Conservation (phyloP, 2,888 invertebrate species). For the Mythimna vitellina region DNA sequence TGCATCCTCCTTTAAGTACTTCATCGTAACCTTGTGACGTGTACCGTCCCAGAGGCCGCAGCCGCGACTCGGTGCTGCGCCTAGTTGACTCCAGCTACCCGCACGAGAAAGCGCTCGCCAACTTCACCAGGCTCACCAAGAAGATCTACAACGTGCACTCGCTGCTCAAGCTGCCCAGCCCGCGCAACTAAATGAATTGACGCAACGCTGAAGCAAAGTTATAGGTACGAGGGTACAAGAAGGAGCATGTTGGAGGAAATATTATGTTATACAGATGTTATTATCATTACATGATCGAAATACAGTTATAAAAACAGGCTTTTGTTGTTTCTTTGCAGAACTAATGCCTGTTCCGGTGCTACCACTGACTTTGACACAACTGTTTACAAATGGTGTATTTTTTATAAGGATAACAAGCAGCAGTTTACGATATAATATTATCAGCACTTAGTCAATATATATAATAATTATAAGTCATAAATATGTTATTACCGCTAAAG, state of each 20-base stretch:
- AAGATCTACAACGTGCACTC: conserved; percentile 83
- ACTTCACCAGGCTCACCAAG: conserved; percentile 84
- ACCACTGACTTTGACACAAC: no score
- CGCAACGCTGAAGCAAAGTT: no score
- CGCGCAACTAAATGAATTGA: conserved; percentile 33
- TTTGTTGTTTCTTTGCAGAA: background rate
- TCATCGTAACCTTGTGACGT: background rate
- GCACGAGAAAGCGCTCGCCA: conserved; percentile 81
- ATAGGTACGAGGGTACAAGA: background rate
- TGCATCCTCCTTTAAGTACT: no score
- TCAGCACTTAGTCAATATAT: no score
- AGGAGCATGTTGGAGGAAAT: background rate
- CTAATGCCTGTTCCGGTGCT: background rate
- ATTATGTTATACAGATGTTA: background rate
- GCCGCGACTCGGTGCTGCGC: conserved; percentile 80
- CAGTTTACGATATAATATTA: no score
- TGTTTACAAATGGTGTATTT: no score
- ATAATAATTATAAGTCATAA: no score
- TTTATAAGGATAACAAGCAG: no score
- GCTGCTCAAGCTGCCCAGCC: conserved; percentile 69
- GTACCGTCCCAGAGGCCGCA: conserved; percentile 72
- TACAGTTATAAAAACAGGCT: background rate
- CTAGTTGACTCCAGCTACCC: conserved; percentile 82
- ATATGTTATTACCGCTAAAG: no score
- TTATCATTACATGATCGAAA: background rate